Evolutionary conservation across 2,888 invertebrate species (phyloP).

Genomic region (Drosophila robusta): DNA sequence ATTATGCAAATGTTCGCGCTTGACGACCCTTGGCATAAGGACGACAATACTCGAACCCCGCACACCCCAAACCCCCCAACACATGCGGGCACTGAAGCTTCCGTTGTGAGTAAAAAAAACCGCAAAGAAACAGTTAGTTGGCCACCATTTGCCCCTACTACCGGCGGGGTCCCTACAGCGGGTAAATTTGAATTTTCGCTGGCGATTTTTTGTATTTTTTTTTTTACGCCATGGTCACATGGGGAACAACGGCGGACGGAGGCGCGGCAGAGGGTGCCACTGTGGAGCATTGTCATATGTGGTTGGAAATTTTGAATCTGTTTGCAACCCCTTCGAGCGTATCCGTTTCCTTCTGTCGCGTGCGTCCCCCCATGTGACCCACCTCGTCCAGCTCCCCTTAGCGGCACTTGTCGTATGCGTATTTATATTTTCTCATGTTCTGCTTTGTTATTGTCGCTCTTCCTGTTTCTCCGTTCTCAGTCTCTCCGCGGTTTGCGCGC

Average conservation of each 20-base stretch:
- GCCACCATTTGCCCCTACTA: slow-evolving; percentile 44
- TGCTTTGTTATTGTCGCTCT: slow-evolving; percentile 58
- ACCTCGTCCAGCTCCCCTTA: not conserved
- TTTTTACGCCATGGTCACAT: not conserved
- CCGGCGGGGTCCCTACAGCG: slow-evolving; percentile 47
- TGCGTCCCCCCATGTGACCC: slow-evolving; percentile 42
- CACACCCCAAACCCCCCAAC: slow-evolving; percentile 18
- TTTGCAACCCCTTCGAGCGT: slow-evolving; percentile 82
- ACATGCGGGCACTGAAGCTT: slow-evolving; percentile 57
- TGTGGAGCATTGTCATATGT: slow-evolving; percentile 82
- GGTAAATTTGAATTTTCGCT: slow-evolving; percentile 71
- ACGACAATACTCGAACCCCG: slow-evolving; percentile 73
- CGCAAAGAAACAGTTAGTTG: slow-evolving; percentile 67
- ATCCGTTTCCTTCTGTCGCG: slow-evolving; percentile 82
- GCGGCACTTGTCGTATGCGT: slow-evolving; percentile 74
- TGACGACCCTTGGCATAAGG: slow-evolving; percentile 85
- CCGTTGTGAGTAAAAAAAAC: slow-evolving; percentile 52
- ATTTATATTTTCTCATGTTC: slow-evolving; percentile 72
- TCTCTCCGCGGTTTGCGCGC: slow-evolving; percentile 55
- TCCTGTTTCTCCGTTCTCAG: slow-evolving; percentile 25
- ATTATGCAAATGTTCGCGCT: slow-evolving; percentile 85
- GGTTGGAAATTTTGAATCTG: slow-evolving; percentile 83
- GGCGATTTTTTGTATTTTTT: slow-evolving; percentile 43
- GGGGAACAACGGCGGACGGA: not conserved
- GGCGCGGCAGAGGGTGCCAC: slow-evolving; percentile 42